A percentile compares a stretch with the other conserved stretches of the same genome.
phyloP scores from a whole-genome alignment of 1,140 invertebrate species.

The Homarus americanus region DNA sequence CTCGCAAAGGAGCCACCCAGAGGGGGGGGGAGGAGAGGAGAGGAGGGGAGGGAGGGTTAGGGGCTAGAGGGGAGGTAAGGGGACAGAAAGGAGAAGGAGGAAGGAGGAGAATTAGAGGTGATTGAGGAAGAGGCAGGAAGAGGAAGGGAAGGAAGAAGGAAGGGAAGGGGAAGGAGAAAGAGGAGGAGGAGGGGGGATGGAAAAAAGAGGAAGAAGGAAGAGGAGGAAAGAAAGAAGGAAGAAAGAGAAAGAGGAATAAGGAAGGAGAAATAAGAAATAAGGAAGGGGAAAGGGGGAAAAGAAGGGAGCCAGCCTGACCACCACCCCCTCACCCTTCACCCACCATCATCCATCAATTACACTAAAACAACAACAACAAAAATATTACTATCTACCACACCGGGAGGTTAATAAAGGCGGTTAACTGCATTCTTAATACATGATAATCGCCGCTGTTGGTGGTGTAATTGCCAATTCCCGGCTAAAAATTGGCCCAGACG shows the following conservation, averaged over 20 bases:
- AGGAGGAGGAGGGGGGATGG: neutral
- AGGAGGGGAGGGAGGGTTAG: neutral
- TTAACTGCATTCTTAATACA: too few species aligned
- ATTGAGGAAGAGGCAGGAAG: constrained; percentile 12
- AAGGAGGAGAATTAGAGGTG: neutral
- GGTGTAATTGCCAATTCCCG: too few species aligned
- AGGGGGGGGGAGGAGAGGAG: neutral
- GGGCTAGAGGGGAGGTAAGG: neutral
- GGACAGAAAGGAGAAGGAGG: neutral
- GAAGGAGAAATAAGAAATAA: neutral
- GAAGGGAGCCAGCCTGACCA: too few species aligned
- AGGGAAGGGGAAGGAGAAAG: constrained; percentile 19
- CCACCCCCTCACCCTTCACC: too few species aligned
- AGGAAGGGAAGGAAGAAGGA: constrained; percentile 14
- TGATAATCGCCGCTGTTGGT: too few species aligned
- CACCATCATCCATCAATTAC: too few species aligned
- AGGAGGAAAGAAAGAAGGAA: neutral
- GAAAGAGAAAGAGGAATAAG: neutral
- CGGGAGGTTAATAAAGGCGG: too few species aligned
- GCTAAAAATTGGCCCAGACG: too few species aligned
- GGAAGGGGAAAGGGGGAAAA: neutral
- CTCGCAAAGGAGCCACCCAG: neutral
- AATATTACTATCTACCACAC: too few species aligned
- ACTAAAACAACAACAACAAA: too few species aligned
- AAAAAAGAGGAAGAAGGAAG: neutral